Evolutionary conservation across 2,113 vertebrate species (phyloP).

Genomic region (Silurus asotus): DNA sequence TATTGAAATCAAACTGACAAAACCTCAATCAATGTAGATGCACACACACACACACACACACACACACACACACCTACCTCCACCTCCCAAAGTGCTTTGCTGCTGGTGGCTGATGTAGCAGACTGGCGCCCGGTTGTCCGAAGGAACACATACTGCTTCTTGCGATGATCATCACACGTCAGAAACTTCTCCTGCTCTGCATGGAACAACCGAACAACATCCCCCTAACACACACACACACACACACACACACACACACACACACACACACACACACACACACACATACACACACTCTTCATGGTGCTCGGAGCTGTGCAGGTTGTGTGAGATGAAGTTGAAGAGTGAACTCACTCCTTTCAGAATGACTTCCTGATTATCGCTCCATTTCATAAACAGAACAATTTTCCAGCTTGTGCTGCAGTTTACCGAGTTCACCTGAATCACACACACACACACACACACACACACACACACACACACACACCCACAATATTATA

Average conservation of each 20-base stretch:
- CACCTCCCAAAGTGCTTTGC: slow-evolving; percentile 97
- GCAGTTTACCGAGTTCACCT: slow-evolving; percentile 99
- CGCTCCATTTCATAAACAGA: slow-evolving; percentile 98
- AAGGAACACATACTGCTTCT: slow-evolving; percentile 95
- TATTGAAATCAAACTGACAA: slow-evolving; percentile 10
- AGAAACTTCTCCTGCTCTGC: slow-evolving; percentile 98
- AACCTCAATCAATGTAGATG: neutral
- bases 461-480: slow-evolving; percentile 1
- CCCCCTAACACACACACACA: slow-evolving; percentile 76
- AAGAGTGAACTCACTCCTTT: slow-evolving; percentile 83
- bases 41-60: neutral
- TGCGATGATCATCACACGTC: slow-evolving; percentile 95
- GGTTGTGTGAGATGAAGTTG: neutral
- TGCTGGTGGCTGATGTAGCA: slow-evolving; percentile 95
- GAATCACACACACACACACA: slow-evolving; percentile 32
- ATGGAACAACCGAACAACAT: slow-evolving; percentile 94
- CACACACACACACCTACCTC: slow-evolving; percentile 76
- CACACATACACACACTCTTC: slow-evolving; percentile 35
- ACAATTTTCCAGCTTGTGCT: slow-evolving; percentile 99
- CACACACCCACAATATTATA: too few relatives aligned
- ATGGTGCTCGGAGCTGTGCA: neutral
- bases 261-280: neutral
- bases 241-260: slow-evolving; percentile 28
- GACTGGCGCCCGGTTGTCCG: slow-evolving; percentile 94
- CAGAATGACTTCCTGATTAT: slow-evolving; percentile 93